phyloP scores from a whole-genome alignment of 2,888 invertebrate species.

The Phymatocera aterrima region DNA sequence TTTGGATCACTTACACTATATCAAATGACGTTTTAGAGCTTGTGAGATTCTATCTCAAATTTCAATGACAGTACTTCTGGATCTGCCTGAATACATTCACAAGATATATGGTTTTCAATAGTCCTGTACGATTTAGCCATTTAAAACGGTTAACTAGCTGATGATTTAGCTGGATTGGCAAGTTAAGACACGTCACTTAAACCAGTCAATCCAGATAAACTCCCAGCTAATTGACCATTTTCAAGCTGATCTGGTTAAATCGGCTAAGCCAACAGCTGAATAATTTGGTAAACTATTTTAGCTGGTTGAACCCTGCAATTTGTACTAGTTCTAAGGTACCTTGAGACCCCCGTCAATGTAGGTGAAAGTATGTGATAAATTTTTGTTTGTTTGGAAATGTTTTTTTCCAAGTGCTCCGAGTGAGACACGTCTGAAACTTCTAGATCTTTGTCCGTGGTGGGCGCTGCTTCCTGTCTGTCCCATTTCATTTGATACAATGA shows the following conservation, averaged over 20 bases:
- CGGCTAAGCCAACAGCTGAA: neutral
- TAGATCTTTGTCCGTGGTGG: constrained; percentile 50
- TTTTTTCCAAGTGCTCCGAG: constrained; percentile 52
- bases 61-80: no score
- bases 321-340: constrained; percentile 46
- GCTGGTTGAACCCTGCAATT: neutral
- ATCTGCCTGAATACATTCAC: neutral
- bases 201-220: neutral
- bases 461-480: constrained; percentile 57
- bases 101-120: neutral
- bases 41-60: no score
- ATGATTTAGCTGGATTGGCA: neutral
- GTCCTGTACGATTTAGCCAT: no score
- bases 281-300: neutral
- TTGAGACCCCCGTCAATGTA: constrained; percentile 56
- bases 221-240: no score
- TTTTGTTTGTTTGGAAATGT: constrained; percentile 51
- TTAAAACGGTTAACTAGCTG: no score
- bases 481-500: constrained; percentile 49
- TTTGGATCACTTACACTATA: neutral
- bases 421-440: constrained; percentile 51
- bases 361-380: constrained; percentile 55
- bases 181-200: neutral
- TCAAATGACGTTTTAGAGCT: no score
- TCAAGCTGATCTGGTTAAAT: no score